Evolutionary conservation across 1,140 invertebrate species (phyloP).

Genomic region (Anthonomus grandis): DNA sequence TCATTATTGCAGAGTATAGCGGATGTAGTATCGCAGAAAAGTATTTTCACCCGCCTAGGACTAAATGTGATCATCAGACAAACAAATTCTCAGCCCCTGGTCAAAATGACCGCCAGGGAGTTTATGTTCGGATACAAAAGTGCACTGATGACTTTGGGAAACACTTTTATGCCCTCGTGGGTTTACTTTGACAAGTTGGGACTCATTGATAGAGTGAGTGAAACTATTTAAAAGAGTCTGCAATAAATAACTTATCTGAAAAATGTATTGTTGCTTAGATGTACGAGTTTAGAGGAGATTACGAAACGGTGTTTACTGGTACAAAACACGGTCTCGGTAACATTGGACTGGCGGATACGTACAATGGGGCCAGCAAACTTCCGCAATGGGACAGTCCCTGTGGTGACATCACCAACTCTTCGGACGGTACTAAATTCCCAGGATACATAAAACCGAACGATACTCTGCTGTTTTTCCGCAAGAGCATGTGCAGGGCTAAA

Average conservation of each 20-base stretch:
- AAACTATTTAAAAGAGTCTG: background rate
- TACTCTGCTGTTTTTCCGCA: slow-evolving; percentile 71
- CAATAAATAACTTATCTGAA: background rate
- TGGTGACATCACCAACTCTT: slow-evolving; percentile 71
- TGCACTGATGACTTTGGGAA: slow-evolving; percentile 69
- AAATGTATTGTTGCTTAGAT: slow-evolving; percentile 62
- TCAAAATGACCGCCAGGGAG: slow-evolving; percentile 73
- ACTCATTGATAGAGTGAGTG: slow-evolving; percentile 74
- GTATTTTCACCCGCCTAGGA: slow-evolving; percentile 60
- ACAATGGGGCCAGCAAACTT: slow-evolving; percentile 65
- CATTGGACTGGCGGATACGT: slow-evolving; percentile 73
- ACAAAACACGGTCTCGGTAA: slow-evolving; percentile 55
- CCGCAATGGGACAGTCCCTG: slow-evolving; percentile 77
- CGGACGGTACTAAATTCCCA: slow-evolving; percentile 81
- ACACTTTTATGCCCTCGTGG: slow-evolving; percentile 73
- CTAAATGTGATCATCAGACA: slow-evolving; percentile 66
- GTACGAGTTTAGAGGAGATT: slow-evolving; percentile 81
- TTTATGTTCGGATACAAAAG: slow-evolving; percentile 82
- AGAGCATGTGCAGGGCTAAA: slow-evolving; percentile 75
- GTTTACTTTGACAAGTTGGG: slow-evolving; percentile 79
- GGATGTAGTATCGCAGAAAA: slow-evolving; percentile 64
- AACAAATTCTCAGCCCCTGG: slow-evolving; percentile 64
- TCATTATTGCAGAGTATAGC: slow-evolving; percentile 76
- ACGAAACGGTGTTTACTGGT: slow-evolving; percentile 76
- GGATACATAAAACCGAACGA: slow-evolving; percentile 66